Conservation (phyloP, 2,113 vertebrate genomes). For the Phycodurus eques region DNA sequence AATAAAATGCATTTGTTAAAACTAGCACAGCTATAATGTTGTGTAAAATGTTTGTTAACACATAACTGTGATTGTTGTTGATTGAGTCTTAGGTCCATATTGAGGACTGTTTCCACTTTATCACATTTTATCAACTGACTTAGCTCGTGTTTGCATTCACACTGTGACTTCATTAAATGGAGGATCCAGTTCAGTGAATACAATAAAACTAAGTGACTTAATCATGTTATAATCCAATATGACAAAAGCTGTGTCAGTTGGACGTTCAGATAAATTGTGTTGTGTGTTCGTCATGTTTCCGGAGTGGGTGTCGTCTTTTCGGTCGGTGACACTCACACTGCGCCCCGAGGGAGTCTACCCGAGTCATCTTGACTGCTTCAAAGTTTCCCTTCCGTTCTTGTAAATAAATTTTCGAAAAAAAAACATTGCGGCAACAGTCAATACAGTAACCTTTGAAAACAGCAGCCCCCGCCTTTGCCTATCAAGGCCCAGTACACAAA, state of each 20-base stretch:
- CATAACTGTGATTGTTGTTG: too few relatives aligned
- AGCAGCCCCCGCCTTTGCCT: conserved; percentile 9
- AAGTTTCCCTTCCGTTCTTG: conserved; percentile 28
- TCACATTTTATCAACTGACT: too few relatives aligned
- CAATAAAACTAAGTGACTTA: not conserved
- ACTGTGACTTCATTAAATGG: not conserved
- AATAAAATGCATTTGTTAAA: too few relatives aligned
- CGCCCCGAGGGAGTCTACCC: conserved; percentile 25
- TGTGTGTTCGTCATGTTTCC: not conserved
- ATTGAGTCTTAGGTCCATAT: too few relatives aligned
- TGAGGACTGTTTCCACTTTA: too few relatives aligned
- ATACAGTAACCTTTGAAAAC: conserved; percentile 61
- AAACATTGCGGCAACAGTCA: conserved; percentile 34
- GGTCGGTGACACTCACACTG: conserved; percentile 23
- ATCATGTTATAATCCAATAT: not conserved
- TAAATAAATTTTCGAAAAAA: not conserved
- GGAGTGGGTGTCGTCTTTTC: conserved; percentile 7
- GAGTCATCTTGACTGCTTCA: not conserved
- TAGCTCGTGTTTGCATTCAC: too few relatives aligned
- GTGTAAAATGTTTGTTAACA: too few relatives aligned
- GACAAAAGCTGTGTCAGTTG: not conserved
- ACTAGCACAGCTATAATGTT: too few relatives aligned
- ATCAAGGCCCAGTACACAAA: conserved; percentile 29
- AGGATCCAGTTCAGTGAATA: not conserved
- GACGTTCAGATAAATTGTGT: not conserved